Base-by-base conservation (phyloP, 2,797 vertebrate species). In the Podargus strigoides region DNA sequence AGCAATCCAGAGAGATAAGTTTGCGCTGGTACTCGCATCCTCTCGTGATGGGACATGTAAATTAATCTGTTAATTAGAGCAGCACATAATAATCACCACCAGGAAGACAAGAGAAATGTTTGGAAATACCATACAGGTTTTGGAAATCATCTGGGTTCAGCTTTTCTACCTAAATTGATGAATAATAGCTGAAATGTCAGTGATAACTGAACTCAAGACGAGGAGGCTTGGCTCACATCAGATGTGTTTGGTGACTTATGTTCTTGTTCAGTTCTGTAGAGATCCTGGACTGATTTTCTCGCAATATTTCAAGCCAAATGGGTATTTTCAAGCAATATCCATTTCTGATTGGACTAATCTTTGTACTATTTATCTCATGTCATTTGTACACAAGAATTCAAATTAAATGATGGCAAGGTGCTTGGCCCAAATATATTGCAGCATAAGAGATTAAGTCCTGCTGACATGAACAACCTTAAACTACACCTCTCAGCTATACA, bases 21-120 rank as follows among this genome's bases (percentile, higher is more conserved):
- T 56, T 94, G 70, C 3, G 1, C 39, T 55, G 64, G 37, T 96
- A 26, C 78, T 85, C 8, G 0, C 52, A 30, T 80, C 49, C 52
- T 89, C 36, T 83, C 49, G 19, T 41, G 17, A 64, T 74, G 36
- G 39, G 85, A 94, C 60, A 87, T 72, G 75, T 47, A 87, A 94
- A 95, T 96, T 58, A 90, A 92, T 58, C 56, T 90, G 75, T 85
- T 95, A 94, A 93, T 97, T 96, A 83, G 42, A 87, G 62, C 63
- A 92, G 55, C 56, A 24, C 53, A n/a, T 77, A 94, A 86, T 93
- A 92, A 67, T 90, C 36, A 91, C 82, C 56, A 70, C 46, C 39
- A 75, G 72, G 41, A 90, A 92, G 84, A 52, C 50, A 94, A 60
- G 36, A 78, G 60, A 56, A 78, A 4, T 58, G 28, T 94, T 91